A percentile compares a stretch with the other conserved stretches of the same genome.
phyloP scores from a whole-genome alignment of 1,140 invertebrate species.

The Camponotus pennsylvanicus region DNA sequence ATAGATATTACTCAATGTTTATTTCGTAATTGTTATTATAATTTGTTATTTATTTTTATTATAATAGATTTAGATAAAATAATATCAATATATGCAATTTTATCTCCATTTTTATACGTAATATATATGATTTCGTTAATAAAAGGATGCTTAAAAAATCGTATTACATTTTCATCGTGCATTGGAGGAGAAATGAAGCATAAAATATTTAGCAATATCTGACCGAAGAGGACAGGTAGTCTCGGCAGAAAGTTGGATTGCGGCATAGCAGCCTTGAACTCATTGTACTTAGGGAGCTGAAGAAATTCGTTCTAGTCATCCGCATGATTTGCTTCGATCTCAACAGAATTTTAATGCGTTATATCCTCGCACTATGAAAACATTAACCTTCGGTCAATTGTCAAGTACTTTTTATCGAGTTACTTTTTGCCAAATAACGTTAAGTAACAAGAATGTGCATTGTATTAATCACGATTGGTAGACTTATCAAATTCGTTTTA shows the following conservation, averaged over 20 bases:
- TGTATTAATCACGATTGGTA: background rate
- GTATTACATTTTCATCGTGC: background rate
- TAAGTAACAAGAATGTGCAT: background rate
- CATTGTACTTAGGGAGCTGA: constrained; percentile 76
- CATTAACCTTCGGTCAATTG: constrained; percentile 46
- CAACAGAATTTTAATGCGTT: constrained; percentile 18
- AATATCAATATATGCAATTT: background rate
- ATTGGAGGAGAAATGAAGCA: constrained; percentile 57
- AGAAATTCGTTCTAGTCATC: constrained; percentile 47
- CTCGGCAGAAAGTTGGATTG: constrained; percentile 75
- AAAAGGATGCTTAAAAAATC: background rate
- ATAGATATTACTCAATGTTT: background rate
- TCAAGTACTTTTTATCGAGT: background rate
- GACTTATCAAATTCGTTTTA: background rate
- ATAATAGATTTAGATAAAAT: background rate
- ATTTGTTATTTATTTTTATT: constrained; percentile 18
- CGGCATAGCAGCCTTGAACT: constrained; percentile 78
- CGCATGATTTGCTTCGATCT: constrained; percentile 25
- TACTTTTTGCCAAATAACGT: constrained; percentile 11
- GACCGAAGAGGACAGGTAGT: constrained; percentile 59
- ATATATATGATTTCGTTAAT: background rate
- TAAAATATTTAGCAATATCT: constrained; percentile 76
- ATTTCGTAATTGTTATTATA: background rate
- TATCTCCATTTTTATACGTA: background rate
- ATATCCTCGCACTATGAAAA: constrained; percentile 32